These are phyloP conservation scores for Rhabdomys dilectus DNA, from an alignment of 2,113 vertebrate species.

Conservation along the genomic window DNA sequence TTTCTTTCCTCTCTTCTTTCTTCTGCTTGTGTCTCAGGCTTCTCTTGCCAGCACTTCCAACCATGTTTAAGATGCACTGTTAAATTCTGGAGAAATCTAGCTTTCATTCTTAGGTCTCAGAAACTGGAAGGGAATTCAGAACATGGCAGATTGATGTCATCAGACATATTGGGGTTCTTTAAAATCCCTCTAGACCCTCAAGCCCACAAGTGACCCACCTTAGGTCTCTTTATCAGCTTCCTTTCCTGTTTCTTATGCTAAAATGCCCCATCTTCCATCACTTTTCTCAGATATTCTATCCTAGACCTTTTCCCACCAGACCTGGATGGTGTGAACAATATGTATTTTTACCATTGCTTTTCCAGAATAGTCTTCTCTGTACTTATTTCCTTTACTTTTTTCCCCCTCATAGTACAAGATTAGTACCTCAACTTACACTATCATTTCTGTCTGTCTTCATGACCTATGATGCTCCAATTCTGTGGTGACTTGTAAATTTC, in stretches of 20 bases:
- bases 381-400: neutral
- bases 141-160: neutral
- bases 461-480: neutral
- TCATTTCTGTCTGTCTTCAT: neutral
- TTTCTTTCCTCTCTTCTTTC: neutral
- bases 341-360: neutral
- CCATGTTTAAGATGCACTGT: neutral
- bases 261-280: neutral
- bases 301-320: neutral
- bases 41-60: neutral
- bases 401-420: neutral
- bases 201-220: neutral
- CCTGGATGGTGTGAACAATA: neutral
- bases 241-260: neutral
- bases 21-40: neutral
- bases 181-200: neutral
- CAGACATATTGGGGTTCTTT: neutral
- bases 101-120: neutral
- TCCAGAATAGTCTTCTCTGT: slow-evolving; percentile 13
- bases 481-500: neutral
- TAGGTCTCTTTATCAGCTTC: neutral
- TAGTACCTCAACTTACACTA: neutral
- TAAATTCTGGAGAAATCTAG: neutral
- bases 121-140: neutral
- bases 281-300: neutral